Evolutionary conservation across 1,140 invertebrate species (phyloP).

Genomic region (Geopemphigus sp.): DNA sequence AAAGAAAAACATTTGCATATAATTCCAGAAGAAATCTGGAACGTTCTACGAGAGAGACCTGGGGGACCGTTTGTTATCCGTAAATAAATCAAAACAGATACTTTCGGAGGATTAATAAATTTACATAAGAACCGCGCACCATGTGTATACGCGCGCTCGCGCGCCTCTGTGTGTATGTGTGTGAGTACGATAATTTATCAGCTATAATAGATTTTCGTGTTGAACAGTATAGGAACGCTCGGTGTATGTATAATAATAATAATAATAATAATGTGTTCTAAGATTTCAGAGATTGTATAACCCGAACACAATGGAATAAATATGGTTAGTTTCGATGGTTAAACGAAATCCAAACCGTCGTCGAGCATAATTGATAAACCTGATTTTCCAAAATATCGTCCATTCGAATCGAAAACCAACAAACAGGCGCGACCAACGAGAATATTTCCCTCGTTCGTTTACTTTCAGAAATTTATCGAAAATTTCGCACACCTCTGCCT

Average conservation of each 20-base stretch:
- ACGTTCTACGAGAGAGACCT: constrained; percentile 24
- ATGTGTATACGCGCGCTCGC: background rate
- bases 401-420: background rate
- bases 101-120: constrained; percentile 48
- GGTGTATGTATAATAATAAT: background rate
- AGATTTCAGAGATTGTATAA: background rate
- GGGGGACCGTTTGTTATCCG: constrained; percentile 46
- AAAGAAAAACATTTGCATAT: constrained; percentile 45
- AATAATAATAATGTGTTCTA: background rate
- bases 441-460: constrained; percentile 18
- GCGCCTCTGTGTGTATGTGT: background rate
- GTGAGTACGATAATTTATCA: constrained; percentile 31
- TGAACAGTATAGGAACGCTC: constrained; percentile 14
- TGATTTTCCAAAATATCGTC: constrained; percentile 24
- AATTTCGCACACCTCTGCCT: background rate
- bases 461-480: background rate
- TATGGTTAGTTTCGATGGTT: background rate
- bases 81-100: constrained; percentile 50
- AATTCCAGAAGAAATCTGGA: constrained; percentile 42
- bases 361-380: constrained; percentile 17
- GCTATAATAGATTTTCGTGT: constrained; percentile 40
- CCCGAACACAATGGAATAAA: constrained; percentile 9
- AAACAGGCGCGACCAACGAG: background rate
- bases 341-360: background rate
- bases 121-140: constrained; percentile 42